phyloP scores from a whole-genome alignment of 2,113 vertebrate species.

The Phoxinus phoxinus region DNA sequence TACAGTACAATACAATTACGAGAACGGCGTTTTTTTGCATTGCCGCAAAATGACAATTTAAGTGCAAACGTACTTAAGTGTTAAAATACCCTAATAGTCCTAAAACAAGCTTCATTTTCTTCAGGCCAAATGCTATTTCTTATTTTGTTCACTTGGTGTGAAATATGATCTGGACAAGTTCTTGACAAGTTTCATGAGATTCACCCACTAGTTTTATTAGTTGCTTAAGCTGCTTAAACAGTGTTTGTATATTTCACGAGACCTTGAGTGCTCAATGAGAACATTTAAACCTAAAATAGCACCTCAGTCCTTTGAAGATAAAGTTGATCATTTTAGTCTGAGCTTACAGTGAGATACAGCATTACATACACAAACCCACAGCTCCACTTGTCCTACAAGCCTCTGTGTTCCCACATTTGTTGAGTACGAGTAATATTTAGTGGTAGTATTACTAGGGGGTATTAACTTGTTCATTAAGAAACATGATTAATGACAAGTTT shows the following conservation, averaged over 20 bases:
- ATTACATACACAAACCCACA: not conserved
- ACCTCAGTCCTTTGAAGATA: not conserved
- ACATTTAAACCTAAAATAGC: conserved; percentile 9
- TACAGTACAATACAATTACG: not conserved
- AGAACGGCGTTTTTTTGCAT: not conserved
- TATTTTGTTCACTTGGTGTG: not conserved
- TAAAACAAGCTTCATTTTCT: not conserved
- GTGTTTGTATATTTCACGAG: conserved; percentile 68
- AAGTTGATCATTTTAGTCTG: not conserved
- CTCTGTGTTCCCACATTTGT: conserved; percentile 8
- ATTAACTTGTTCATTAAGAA: not conserved
- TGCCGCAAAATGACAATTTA: not conserved
- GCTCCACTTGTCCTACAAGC: not conserved
- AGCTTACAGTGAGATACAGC: conserved; percentile 2
- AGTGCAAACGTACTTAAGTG: not conserved
- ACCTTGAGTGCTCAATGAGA: conserved; percentile 50
- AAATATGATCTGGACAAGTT: conserved; percentile 57
- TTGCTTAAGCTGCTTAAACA: conserved; percentile 71
- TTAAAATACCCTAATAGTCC: conserved; percentile 12
- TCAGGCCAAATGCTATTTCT: not conserved
- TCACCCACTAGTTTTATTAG: conserved; percentile 52
- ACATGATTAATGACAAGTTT: conserved; percentile 24
- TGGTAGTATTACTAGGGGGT: not conserved
- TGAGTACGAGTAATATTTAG: not conserved
- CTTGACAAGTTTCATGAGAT: conserved; percentile 68